These are phyloP conservation scores for Hydrophis major DNA, from an alignment of 2,797 vertebrate genomes.

Conservation along the genomic window DNA sequence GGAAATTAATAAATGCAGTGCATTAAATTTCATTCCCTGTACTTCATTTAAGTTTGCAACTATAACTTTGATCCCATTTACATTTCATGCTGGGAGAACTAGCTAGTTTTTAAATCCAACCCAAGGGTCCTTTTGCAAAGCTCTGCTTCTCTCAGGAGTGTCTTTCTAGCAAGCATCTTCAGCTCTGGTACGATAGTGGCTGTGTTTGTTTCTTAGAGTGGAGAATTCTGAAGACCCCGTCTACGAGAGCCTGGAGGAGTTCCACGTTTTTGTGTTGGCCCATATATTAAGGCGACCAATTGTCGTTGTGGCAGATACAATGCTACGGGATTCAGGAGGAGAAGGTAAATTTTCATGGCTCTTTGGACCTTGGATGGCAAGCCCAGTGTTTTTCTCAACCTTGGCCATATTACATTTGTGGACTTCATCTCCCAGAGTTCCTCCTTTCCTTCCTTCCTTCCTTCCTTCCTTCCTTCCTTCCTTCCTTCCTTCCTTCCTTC, in stretches of 20 bases:
- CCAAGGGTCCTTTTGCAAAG: not conserved
- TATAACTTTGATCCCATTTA: not conserved
- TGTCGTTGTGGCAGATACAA: conserved; percentile 86
- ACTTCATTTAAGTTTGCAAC: not conserved
- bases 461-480: too few relatives aligned
- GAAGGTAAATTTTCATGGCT: conserved; percentile 69
- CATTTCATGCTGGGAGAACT: not conserved
- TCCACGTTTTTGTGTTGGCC: conserved; percentile 81
- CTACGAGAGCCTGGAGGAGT: conserved; percentile 82
- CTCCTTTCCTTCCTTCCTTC: not conserved
- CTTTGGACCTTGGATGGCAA: not conserved
- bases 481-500: not conserved
- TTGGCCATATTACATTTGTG: not conserved
- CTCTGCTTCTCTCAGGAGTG: not conserved
- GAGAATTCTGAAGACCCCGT: conserved; percentile 93
- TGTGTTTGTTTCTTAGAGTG: conserved; percentile 74
- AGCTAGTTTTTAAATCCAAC: not conserved
- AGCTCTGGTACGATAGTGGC: not conserved
- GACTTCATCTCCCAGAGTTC: not conserved
- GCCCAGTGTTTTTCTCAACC: not conserved
- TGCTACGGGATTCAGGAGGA: conserved; percentile 80
- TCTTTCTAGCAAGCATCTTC: not conserved
- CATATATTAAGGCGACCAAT: conserved; percentile 85
- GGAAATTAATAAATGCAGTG: not conserved
- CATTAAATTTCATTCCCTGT: not conserved